Conservation (phyloP, 2,888 invertebrate species). For the Galeruca laticollis region DNA sequence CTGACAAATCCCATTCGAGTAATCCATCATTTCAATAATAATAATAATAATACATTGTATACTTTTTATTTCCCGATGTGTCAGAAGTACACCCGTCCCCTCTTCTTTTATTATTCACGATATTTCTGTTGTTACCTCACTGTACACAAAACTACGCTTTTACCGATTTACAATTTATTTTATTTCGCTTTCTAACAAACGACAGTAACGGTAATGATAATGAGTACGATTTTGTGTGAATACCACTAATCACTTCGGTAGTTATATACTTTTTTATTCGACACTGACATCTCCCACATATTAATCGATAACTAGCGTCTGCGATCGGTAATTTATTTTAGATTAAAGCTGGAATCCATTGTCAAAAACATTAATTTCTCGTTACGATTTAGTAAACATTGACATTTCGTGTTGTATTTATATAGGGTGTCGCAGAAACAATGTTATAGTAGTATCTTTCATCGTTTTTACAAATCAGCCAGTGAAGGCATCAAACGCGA, state of each 20-base stretch:
- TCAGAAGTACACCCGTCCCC: neutral
- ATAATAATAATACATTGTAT: no score
- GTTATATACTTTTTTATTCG: neutral
- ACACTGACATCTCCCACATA: constrained; percentile 14
- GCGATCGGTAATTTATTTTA: constrained; percentile 23
- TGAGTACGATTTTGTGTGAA: constrained; percentile 27
- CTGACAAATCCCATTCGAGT: no score
- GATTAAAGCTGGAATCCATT: constrained; percentile 28
- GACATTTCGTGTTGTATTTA: no score
- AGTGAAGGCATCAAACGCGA: no score
- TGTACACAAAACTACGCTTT: constrained; percentile 5
- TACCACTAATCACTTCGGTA: constrained; percentile 3
- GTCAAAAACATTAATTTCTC: constrained; percentile 33
- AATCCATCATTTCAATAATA: neutral
- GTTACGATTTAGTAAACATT: constrained; percentile 12
- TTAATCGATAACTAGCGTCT: constrained; percentile 20
- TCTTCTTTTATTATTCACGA: constrained; percentile 6
- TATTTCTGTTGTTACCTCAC: constrained; percentile 9
- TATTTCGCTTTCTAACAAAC: neutral
- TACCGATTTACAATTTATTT: neutral
- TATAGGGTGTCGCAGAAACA: no score
- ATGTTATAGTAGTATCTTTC: no score
- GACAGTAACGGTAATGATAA: constrained; percentile 15
- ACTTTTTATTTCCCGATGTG: neutral
- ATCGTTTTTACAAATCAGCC: no score